Evolutionary conservation across 2,797 vertebrate species (phyloP).

Genomic region (Leptoclinus maculatus): DNA sequence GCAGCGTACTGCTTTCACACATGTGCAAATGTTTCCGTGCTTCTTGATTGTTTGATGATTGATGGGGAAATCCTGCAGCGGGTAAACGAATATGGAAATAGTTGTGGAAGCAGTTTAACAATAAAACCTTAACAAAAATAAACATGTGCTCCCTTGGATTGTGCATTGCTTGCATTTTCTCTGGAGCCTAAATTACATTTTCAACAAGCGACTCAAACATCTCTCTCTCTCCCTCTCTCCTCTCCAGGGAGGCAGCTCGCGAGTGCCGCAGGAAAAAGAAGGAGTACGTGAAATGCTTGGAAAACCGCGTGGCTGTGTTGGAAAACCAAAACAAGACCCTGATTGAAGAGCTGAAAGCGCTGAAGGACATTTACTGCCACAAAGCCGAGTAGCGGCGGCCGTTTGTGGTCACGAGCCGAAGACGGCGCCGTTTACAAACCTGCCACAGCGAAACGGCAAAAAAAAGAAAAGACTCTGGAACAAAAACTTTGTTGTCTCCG

Average conservation of each 20-base stretch:
- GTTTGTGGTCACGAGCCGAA: constrained; percentile 40
- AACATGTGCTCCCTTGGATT: background rate
- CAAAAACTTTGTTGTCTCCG: constrained; percentile 77
- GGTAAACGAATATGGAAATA: background rate
- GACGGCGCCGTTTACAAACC: constrained; percentile 82
- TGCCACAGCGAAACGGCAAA: constrained; percentile 17
- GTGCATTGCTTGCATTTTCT: constrained; percentile 12
- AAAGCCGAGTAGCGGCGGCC: constrained; percentile 90
- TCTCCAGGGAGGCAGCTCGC: constrained; percentile 93
- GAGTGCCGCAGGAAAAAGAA: constrained; percentile 99
- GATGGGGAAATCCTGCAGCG: background rate
- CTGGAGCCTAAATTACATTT: background rate
- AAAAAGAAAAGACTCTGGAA: constrained; percentile 78
- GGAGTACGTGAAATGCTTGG: constrained; percentile 98
- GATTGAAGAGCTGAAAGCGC: constrained; percentile 98
- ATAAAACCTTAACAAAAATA: background rate
- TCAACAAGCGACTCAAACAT: background rate
- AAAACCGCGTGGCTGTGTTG: constrained; percentile 96
- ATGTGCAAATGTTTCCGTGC: background rate
- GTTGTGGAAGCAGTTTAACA: too few species aligned
- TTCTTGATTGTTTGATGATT: background rate
- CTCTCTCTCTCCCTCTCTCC: too few species aligned
- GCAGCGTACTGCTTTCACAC: background rate
- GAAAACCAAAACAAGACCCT: constrained; percentile 99
- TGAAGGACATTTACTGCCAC: constrained; percentile 99